Conservation (phyloP, 1,140 invertebrate genomes). For the Euglossa dilemma region DNA sequence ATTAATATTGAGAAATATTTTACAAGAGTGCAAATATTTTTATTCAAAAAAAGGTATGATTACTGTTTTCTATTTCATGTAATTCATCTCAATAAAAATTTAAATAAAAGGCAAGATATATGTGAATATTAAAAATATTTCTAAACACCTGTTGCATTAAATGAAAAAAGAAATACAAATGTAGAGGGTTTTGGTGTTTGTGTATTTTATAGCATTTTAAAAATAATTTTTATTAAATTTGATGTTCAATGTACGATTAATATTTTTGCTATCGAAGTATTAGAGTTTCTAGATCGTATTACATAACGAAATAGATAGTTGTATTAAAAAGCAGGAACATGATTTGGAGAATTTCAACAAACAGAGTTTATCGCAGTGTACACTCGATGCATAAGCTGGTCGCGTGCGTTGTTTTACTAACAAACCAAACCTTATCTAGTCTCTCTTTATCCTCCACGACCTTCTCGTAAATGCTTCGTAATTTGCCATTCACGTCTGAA, state of each 20-base stretch:
- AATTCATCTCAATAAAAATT: too few species aligned
- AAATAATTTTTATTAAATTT: not conserved
- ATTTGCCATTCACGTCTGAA: not conserved
- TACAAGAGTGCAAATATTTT: too few species aligned
- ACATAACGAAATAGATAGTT: constrained; percentile 15
- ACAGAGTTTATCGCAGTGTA: constrained; percentile 31
- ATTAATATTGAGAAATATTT: too few species aligned
- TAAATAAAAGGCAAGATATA: too few species aligned
- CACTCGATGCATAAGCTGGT: constrained; percentile 13
- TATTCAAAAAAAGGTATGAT: too few species aligned
- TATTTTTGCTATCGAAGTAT: too few species aligned
- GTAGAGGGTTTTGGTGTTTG: too few species aligned
- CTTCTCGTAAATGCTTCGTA: not conserved
- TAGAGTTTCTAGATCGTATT: not conserved
- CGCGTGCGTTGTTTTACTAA: constrained; percentile 36
- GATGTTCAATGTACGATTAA: not conserved
- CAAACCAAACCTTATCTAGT: constrained; percentile 31
- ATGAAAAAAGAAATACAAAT: too few species aligned
- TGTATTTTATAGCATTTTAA: too few species aligned
- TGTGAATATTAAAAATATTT: too few species aligned
- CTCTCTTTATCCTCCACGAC: not conserved
- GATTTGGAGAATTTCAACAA: constrained; percentile 27
- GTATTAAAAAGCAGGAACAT: not conserved
- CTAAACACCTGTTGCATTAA: too few species aligned
- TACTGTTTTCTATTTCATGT: too few species aligned